phyloP scores from a whole-genome alignment of 2,888 invertebrate species.

The Chironomus riparius region DNA sequence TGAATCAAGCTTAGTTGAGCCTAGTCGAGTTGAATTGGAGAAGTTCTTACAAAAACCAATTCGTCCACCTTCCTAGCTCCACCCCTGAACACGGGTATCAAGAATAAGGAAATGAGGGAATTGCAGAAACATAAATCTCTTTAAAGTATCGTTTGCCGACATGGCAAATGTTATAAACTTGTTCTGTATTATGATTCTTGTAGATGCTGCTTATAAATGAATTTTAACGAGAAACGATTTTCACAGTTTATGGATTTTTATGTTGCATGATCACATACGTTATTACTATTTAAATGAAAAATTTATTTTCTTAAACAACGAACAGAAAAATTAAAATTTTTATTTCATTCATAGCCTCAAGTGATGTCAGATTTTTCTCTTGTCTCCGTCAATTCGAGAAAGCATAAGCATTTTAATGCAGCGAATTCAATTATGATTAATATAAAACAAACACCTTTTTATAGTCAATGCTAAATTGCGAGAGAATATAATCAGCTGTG shows the following conservation, averaged over 20 bases:
- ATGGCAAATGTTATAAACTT: background rate
- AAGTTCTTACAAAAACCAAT: too few species aligned
- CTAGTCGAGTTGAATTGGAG: too few species aligned
- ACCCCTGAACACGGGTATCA: background rate
- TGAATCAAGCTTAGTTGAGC: too few species aligned
- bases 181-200: background rate
- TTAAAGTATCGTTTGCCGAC: background rate
- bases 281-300: background rate
- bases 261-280: background rate
- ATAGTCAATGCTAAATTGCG: too few species aligned
- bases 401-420: too few species aligned
- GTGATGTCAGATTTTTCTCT: background rate
- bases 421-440: background rate
- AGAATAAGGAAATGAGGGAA: background rate
- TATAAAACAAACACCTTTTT: background rate
- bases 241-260: constrained; percentile 15
- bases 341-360: background rate
- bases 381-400: background rate
- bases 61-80: too few species aligned
- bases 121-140: background rate
- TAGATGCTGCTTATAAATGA: background rate
- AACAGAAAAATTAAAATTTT: background rate
- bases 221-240: constrained; percentile 23
- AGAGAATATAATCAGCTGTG: too few species aligned
- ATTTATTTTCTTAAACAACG: background rate